Evolutionary conservation across 1,140 invertebrate species (phyloP).

Genomic region (Diuraphis noxia): DNA sequence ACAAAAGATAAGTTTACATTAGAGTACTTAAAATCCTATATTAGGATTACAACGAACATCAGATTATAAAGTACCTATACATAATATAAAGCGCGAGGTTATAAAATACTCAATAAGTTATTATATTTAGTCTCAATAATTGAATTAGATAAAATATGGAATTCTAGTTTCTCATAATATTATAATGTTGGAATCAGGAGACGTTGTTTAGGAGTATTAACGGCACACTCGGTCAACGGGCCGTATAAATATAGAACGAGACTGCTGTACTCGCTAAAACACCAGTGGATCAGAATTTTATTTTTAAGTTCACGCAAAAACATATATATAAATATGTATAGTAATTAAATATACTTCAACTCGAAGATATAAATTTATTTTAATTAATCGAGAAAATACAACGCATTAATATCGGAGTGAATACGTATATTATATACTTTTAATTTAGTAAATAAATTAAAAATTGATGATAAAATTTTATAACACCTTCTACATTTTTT

Average conservation of each 20-base stretch:
- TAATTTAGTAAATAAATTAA: too few relatives aligned
- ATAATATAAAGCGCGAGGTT: background rate
- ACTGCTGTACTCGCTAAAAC: background rate
- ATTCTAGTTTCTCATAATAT: background rate
- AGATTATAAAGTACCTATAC: background rate
- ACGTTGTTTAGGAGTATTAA: background rate
- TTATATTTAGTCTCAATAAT: background rate
- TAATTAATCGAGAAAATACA: constrained; percentile 18
- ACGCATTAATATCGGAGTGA: background rate
- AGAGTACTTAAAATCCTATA: background rate
- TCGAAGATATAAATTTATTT: constrained; percentile 32
- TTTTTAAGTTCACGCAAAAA: constrained; percentile 38
- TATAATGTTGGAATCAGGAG: background rate
- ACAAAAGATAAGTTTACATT: background rate
- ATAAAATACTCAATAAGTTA: background rate
- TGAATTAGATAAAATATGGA: background rate
- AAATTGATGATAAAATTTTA: too few relatives aligned
- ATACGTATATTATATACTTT: background rate
- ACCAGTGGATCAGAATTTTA: background rate
- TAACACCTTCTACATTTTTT: too few relatives aligned
- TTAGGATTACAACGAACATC: background rate
- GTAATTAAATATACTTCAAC: background rate
- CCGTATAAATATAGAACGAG: constrained; percentile 39
- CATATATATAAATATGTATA: background rate
- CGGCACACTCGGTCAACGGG: background rate